Conservation (phyloP, 2,797 vertebrate genomes). For the Sebastes baramenuke region DNA sequence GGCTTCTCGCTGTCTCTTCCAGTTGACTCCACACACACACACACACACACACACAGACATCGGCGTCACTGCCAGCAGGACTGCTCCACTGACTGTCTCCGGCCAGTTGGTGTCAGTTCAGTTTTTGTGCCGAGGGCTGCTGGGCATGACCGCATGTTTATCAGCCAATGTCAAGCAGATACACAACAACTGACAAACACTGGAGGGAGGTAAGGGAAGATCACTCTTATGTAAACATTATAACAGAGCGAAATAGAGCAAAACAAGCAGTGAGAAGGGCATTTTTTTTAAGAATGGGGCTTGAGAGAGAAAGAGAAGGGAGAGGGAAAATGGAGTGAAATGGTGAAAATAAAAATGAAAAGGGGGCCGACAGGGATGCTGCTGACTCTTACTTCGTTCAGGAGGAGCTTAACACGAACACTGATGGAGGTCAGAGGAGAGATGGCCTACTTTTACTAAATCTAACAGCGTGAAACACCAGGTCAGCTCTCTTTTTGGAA, state of each 20-base stretch:
- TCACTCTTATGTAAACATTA: slow-evolving; percentile 2
- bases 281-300: neutral
- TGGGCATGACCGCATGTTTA: slow-evolving; percentile 34
- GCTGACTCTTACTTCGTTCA: slow-evolving; percentile 29
- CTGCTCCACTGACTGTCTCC: slow-evolving; percentile 57
- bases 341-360: slow-evolving; percentile 12
- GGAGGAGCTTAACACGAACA: slow-evolving; percentile 49
- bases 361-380: slow-evolving; percentile 22
- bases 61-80: slow-evolving; percentile 31
- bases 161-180: slow-evolving; percentile 48
- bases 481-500: slow-evolving; percentile 35
- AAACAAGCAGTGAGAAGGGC: neutral
- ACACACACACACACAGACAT: slow-evolving; percentile 20
- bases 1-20: slow-evolving; percentile 62
- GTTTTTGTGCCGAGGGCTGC: slow-evolving; percentile 17
- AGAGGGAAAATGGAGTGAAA: neutral
- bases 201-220: slow-evolving; percentile 18
- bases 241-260: neutral
- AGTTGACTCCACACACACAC: slow-evolving; percentile 39
- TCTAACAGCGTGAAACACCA: slow-evolving; percentile 37
- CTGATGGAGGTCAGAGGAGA: slow-evolving; percentile 60
- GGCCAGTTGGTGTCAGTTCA: slow-evolving; percentile 49
- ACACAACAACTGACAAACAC: slow-evolving; percentile 26
- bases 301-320: neutral
- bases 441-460: slow-evolving; percentile 62